Evolutionary conservation across 2,797 vertebrate species (phyloP).

Genomic region (Hafferia zeledoni): DNA sequence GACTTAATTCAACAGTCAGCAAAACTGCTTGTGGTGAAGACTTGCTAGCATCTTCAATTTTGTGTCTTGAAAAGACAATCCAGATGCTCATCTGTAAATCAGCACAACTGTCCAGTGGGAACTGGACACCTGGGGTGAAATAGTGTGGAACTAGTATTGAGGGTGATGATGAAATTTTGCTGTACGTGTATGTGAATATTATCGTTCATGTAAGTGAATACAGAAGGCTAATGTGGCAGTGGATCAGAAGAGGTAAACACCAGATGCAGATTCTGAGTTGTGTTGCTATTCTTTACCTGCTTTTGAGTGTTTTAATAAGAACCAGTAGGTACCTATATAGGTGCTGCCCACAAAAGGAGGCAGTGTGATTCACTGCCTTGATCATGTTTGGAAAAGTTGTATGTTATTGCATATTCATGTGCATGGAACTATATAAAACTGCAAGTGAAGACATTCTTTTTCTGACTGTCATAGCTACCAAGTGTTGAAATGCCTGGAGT

Average conservation of each 20-base stretch:
- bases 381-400: neutral
- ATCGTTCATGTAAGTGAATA: neutral
- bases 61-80: neutral
- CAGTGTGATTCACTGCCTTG: neutral
- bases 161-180: neutral
- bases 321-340: neutral
- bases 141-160: neutral
- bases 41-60: neutral
- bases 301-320: neutral
- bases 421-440: neutral
- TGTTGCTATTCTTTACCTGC: neutral
- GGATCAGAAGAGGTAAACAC: neutral
- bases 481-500: slow-evolving; percentile 27
- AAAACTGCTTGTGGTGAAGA: neutral
- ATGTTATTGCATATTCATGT: neutral
- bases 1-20: neutral
- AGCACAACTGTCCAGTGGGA: neutral
- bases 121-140: neutral
- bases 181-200: neutral
- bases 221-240: neutral
- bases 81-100: neutral
- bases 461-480: slow-evolving; percentile 14
- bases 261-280: neutral
- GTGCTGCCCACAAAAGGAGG: neutral
- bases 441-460: slow-evolving; percentile 48